Evolutionary conservation across 2,888 invertebrate genomes (phyloP).

Genomic region (Stenolophus ochropezus): DNA sequence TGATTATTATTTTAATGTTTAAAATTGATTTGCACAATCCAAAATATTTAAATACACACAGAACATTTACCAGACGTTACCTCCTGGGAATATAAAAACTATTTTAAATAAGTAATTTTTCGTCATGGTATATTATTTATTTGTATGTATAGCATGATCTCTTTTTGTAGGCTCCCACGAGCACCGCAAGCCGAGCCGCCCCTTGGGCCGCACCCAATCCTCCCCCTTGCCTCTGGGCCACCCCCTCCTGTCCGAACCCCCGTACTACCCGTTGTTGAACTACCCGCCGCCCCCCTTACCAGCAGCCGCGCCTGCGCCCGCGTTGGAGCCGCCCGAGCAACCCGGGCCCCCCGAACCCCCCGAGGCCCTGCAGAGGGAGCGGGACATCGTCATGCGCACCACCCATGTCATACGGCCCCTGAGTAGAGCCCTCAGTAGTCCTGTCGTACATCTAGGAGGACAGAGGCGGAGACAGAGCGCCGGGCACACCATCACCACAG

Average conservation of each 20-base stretch:
- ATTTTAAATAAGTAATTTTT: no score
- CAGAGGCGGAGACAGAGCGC: constrained; percentile 72
- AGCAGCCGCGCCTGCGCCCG: constrained; percentile 68
- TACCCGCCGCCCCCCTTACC: constrained; percentile 74
- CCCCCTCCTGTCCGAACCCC: constrained; percentile 80
- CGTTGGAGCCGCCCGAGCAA: background rate
- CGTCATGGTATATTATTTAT: no score
- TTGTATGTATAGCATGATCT: background rate
- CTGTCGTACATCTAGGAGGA: constrained; percentile 83
- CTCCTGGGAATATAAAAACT: no score
- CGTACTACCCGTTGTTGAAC: constrained; percentile 41
- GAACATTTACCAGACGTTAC: no score
- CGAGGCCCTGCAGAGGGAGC: constrained; percentile 63
- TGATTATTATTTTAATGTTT: no score
- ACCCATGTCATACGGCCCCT: constrained; percentile 76
- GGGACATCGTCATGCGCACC: constrained; percentile 70
- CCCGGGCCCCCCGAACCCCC: background rate
- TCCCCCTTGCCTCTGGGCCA: constrained; percentile 93
- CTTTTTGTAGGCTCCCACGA: constrained; percentile 21
- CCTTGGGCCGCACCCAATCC: constrained; percentile 94
- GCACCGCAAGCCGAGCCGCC: constrained; percentile 73
- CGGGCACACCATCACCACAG: constrained; percentile 72
- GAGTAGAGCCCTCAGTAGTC: constrained; percentile 89
- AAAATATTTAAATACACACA: no score
- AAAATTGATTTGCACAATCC: no score